Percentiles rank a stretch among this genome's conserved stretches.
phyloP scores from a whole-genome alignment of 2,888 invertebrate species.

The Dioctria rufipes region DNA sequence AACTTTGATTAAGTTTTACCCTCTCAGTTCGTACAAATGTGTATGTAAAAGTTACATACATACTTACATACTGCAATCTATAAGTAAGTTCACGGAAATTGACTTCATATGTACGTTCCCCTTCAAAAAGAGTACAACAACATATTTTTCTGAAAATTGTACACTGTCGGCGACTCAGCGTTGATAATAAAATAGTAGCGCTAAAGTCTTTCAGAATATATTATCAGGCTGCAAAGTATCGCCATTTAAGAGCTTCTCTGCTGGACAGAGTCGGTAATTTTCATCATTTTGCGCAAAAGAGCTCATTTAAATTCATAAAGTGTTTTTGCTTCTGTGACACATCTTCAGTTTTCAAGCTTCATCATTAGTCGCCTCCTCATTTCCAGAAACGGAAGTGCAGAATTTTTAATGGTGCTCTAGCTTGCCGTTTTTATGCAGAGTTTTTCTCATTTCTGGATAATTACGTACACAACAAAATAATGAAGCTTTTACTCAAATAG shows the following conservation, averaged over 20 bases:
- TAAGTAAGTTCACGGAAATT: slow-evolving; percentile 41
- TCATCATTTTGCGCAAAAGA: slow-evolving; percentile 50
- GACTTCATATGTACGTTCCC: slow-evolving; percentile 30
- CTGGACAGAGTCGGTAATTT: slow-evolving; percentile 41
- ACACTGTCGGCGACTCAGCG: not conserved
- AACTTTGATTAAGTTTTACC: slow-evolving; percentile 46
- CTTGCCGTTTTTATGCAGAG: not conserved
- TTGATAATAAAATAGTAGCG: slow-evolving; percentile 18
- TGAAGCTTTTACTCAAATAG: slow-evolving; percentile 7
- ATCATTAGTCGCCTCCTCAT: slow-evolving; percentile 50
- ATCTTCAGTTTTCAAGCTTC: slow-evolving; percentile 47
- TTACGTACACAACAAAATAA: not conserved
- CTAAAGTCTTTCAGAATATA: slow-evolving; percentile 19
- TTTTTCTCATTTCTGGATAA: slow-evolving; percentile 22
- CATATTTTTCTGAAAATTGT: not conserved
- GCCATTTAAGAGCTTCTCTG: slow-evolving; percentile 1
- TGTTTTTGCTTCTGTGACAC: slow-evolving; percentile 45
- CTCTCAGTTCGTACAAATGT: not conserved
- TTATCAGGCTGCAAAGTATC: slow-evolving; percentile 36
- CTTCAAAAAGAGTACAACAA: slow-evolving; percentile 24
- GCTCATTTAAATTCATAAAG: slow-evolving; percentile 55
- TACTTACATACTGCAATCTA: no score
- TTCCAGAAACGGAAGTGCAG: slow-evolving; percentile 50
- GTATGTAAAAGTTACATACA: not conserved
- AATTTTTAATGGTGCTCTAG: slow-evolving; percentile 43